phyloP scores from a whole-genome alignment of 2,113 vertebrate species.

The Zootoca vivipara region DNA sequence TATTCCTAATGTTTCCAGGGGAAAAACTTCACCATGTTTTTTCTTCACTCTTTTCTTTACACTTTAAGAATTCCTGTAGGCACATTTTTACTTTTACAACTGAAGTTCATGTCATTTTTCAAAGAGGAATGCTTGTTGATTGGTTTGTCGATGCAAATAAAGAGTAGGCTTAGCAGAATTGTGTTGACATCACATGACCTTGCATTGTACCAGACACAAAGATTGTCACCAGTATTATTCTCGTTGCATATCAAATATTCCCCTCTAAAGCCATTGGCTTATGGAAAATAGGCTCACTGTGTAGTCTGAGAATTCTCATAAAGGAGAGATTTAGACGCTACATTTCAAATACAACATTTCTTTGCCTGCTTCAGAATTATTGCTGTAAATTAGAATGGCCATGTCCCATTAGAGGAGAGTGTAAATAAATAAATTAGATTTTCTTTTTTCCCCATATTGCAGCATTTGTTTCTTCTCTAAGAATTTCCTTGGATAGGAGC shows the following conservation, averaged over 20 bases:
- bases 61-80: not conserved
- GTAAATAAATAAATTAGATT: conserved; percentile 58
- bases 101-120: not conserved
- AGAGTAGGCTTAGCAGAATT: not conserved
- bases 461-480: conserved; percentile 49
- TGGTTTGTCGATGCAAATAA: not conserved
- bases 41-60: not conserved
- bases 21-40: not conserved
- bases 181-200: not conserved
- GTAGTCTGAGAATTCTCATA: not conserved
- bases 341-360: conserved; percentile 10
- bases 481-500: conserved; percentile 56
- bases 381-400: conserved; percentile 45
- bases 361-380: conserved; percentile 33
- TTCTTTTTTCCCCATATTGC: conserved; percentile 15
- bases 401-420: conserved; percentile 40
- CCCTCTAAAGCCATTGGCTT: not conserved
- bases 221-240: not conserved
- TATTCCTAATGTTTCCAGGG: not conserved
- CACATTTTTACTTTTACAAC: not conserved
- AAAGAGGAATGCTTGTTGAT: not conserved
- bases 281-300: not conserved
- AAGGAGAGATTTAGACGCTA: not conserved
- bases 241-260: not conserved
- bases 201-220: not conserved